Evolutionary conservation across 2,888 invertebrate species (phyloP), one percentile per base, ranked within the genome.

Genomic region (Folsomia candida): DNA sequence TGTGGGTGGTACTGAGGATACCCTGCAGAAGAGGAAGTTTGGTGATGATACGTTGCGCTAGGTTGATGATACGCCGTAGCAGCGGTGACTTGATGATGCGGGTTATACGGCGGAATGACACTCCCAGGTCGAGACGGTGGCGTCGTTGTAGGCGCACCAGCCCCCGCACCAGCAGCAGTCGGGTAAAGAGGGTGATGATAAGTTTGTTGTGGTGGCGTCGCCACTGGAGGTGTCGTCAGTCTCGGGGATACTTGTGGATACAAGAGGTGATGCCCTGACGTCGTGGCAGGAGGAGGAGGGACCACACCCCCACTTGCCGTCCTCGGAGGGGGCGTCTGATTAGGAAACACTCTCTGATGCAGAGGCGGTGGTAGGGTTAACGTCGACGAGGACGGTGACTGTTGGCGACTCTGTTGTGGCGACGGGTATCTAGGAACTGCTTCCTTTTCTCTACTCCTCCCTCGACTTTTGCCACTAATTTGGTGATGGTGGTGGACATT

Each of bases 101-200:
- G 78, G 64, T 77, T 78, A 54, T 79, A 79, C 29, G 78, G 77
- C 28, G 79, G 78, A 24, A 79, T 79, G 4, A 77, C 74, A 24
- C 22, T n/a, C n/a, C 22, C 18, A 54, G 54, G 4, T 54, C 18
- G 47, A 11, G 47, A 18, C 18, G 18, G 54, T 54, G 54, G 54
- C 20, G 54, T 22, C 6, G 54, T 6, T 54, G 54, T 18, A 54
- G 54, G 54, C 37, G 37, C 37, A 37, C 6, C 37, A 14, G 54
- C 11, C 4, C 4, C 11, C 6, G 54, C 6, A 6, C 54, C 20
- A 6, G 18, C 20, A n/a, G n/a, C n/a, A n/a, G n/a, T n/a, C n/a
- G n/a, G n/a, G n/a, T 54, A 54, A 6, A 14, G 24, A 64, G 71
- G 68, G 29, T 25, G 72, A 29, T 27, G 63, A 27, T 74, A 69